Percentiles rank a stretch among this genome's conserved stretches.
phyloP scores from a whole-genome alignment of 2,113 vertebrate species.

The Anarhynchus alexandrinus region DNA sequence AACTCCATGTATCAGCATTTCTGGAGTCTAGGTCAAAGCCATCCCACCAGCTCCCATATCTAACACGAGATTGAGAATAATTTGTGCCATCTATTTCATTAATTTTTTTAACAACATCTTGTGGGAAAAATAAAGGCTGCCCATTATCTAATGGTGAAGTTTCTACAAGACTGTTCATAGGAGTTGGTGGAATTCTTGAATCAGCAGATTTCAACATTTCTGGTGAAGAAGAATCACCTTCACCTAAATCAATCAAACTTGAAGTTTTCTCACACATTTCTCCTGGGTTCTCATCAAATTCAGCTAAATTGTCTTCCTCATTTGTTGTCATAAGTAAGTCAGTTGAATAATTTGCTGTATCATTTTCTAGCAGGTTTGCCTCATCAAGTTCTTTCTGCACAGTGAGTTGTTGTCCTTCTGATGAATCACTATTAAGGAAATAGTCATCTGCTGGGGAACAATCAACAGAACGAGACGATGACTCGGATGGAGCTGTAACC shows the following conservation, averaged over 20 bases:
- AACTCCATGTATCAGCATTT: slow-evolving; percentile 75
- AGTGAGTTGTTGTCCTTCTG: slow-evolving; percentile 66
- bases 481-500: slow-evolving; percentile 68
- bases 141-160: slow-evolving; percentile 81
- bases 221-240: slow-evolving; percentile 61
- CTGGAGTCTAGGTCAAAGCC: slow-evolving; percentile 79
- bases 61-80: slow-evolving; percentile 71
- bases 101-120: slow-evolving; percentile 81
- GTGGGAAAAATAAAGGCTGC: slow-evolving; percentile 78
- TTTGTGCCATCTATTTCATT: slow-evolving; percentile 71
- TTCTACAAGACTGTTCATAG: slow-evolving; percentile 88
- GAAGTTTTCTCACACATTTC: slow-evolving; percentile 62
- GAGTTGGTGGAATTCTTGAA: slow-evolving; percentile 83
- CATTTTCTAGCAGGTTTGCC: slow-evolving; percentile 40
- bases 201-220: slow-evolving; percentile 67
- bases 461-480: slow-evolving; percentile 72
- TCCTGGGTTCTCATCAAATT: slow-evolving; percentile 73
- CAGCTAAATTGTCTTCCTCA: slow-evolving; percentile 73
- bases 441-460: slow-evolving; percentile 76
- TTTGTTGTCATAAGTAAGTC: slow-evolving; percentile 48
- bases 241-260: slow-evolving; percentile 49
- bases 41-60: slow-evolving; percentile 85
- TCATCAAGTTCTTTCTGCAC: slow-evolving; percentile 58
- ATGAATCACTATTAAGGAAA: slow-evolving; percentile 74
- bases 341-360: slow-evolving; percentile 73